Conservation (phyloP, 2,888 invertebrate genomes). For the Spilosoma lubricipeda region DNA sequence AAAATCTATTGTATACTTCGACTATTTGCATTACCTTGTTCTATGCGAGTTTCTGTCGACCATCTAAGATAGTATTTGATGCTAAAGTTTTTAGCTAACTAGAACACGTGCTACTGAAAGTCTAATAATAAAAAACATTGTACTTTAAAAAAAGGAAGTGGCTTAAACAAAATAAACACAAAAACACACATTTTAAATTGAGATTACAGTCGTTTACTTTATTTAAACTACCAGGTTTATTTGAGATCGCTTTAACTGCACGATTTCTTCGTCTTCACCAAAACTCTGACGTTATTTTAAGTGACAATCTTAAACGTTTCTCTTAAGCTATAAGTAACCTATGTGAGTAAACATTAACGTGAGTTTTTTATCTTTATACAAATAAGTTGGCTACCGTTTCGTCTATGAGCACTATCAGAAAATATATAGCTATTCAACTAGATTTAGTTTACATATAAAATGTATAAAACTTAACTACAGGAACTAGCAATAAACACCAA, state of each 20-base stretch:
- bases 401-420: not conserved
- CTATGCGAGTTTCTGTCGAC: not conserved
- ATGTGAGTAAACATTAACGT: not conserved
- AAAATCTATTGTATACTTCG: not conserved
- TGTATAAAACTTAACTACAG: not conserved
- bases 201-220: not conserved
- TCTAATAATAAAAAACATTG: not conserved
- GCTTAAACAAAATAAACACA: not conserved
- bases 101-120: not conserved
- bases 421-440: not conserved
- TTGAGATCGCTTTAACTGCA: not conserved
- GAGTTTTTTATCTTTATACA: not conserved
- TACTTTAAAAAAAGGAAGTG: not conserved
- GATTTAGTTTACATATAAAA: not conserved
- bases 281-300: not conserved
- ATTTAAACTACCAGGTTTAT: not conserved
- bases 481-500: not conserved
- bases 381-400: not conserved
- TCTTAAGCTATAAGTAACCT: not conserved
- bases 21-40: not conserved
- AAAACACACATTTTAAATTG: not conserved
- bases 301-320: not conserved
- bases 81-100: not conserved
- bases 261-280: not conserved
- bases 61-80: not conserved